These are phyloP conservation scores for Lepeophtheirus nordmannii DNA, from an alignment of 2,888 invertebrate genomes.

Conservation along the genomic window DNA sequence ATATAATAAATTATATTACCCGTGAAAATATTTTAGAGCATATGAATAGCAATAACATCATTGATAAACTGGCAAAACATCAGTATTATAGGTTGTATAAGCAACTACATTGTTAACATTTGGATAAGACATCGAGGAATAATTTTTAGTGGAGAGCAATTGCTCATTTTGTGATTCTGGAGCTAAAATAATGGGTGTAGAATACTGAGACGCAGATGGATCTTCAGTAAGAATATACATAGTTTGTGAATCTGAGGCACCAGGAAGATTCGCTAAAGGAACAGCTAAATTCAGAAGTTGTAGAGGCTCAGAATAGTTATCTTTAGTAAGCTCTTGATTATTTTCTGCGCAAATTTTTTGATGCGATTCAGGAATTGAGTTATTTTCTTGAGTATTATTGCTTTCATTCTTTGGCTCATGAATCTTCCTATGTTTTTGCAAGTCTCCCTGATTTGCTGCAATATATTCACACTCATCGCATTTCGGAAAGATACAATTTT, in stretches of 20 bases:
- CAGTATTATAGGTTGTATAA: no score
- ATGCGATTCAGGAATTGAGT: not conserved
- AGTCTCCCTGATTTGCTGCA: constrained; percentile 53
- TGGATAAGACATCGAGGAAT: no score
- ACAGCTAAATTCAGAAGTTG: not conserved
- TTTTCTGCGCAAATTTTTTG: not conserved
- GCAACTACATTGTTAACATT: no score
- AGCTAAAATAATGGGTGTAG: not conserved
- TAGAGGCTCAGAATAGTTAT: not conserved
- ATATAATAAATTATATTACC: no score
- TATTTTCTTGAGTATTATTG: not conserved
- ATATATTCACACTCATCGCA: constrained; percentile 59
- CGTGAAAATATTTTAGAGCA: no score
- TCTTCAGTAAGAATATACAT: constrained; percentile 2
- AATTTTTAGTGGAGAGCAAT: no score
- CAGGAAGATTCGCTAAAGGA: not conserved
- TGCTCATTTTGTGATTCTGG: no score
- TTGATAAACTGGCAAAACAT: no score
- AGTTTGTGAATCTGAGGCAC: not conserved
- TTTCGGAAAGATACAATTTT: constrained; percentile 56
- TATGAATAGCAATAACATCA: no score
- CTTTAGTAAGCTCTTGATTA: no score
- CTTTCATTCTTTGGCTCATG: not conserved
- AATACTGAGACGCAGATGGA: not conserved
- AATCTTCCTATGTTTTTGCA: constrained; percentile 45